phyloP scores from a whole-genome alignment of 2,113 vertebrate species.

The Passerina amoena region DNA sequence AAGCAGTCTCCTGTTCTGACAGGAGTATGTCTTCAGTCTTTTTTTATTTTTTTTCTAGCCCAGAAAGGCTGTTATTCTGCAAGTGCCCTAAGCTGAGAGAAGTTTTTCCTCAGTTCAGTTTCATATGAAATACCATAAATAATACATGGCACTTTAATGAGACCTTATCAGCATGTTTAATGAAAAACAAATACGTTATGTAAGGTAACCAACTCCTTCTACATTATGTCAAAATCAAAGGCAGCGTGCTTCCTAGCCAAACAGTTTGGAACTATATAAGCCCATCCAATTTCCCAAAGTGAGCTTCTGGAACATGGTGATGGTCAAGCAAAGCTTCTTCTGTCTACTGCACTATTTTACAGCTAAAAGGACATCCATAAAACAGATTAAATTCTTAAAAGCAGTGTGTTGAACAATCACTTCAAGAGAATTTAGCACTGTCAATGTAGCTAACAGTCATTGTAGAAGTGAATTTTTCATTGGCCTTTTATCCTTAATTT shows the following conservation, averaged over 20 bases:
- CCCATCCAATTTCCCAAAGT: conserved; percentile 49
- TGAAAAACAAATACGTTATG: conserved; percentile 76
- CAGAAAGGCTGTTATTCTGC: conserved; percentile 45
- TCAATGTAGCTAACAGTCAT: background rate
- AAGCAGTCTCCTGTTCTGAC: conserved; percentile 53
- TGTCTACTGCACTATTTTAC: background rate
- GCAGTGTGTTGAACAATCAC: conserved; percentile 1
- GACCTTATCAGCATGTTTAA: conserved; percentile 75
- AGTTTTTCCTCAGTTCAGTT: conserved; percentile 64
- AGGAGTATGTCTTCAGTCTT: background rate
- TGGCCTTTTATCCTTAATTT: background rate
- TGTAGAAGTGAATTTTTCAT: background rate
- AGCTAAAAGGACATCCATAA: conserved; percentile 7
- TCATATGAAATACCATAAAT: conserved; percentile 73
- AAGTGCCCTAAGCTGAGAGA: conserved; percentile 38
- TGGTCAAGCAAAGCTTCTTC: conserved; percentile 22
- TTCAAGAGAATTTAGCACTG: background rate
- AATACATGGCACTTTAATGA: conserved; percentile 74
- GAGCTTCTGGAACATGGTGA: conserved; percentile 27
- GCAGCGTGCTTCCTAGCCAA: conserved; percentile 9
- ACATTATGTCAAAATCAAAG: conserved; percentile 26
- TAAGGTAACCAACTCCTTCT: conserved; percentile 57
- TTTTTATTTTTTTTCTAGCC: background rate
- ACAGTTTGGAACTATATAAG: background rate
- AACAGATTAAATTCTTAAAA: background rate